phyloP scores from a whole-genome alignment of 2,888 invertebrate genomes.

The Agonopterix alstromeriana region DNA sequence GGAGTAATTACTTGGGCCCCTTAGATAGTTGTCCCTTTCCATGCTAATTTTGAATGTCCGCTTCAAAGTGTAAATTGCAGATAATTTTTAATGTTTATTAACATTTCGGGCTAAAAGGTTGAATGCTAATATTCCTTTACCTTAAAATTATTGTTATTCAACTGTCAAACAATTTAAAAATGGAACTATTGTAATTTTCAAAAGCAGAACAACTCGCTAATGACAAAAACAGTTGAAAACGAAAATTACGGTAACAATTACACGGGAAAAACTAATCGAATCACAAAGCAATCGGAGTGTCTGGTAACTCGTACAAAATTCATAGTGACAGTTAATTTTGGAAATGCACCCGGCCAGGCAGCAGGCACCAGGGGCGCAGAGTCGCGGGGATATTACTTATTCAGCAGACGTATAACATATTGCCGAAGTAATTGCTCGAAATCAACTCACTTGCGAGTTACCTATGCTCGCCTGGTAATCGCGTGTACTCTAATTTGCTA shows the following conservation, averaged over 20 bases:
- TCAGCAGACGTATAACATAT: constrained; percentile 67
- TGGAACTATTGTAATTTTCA: not conserved
- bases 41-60: constrained; percentile 4
- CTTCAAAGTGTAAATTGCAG: not conserved
- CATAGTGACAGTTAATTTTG: constrained; percentile 70
- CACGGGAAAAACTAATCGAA: constrained; percentile 63
- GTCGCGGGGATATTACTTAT: constrained; percentile 54
- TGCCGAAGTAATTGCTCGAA: constrained; percentile 65
- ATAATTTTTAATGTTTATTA: constrained; percentile 1
- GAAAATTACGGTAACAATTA: constrained; percentile 38
- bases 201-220: no score
- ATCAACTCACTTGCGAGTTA: constrained; percentile 35
- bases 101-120: not conserved
- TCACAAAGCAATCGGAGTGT: constrained; percentile 64
- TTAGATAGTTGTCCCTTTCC: constrained; percentile 17
- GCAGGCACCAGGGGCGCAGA: constrained; percentile 19
- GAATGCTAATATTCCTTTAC: not conserved
- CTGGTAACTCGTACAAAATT: constrained; percentile 52
- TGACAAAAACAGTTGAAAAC: not conserved
- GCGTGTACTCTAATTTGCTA: not conserved
- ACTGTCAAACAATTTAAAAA: not conserved
- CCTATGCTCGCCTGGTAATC: constrained; percentile 32
- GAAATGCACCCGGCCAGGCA: constrained; percentile 44
- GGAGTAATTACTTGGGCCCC: constrained; percentile 24
- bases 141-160: not conserved